Conservation (phyloP, 1,140 invertebrate genomes). For the Penaeus vannamei region DNA sequence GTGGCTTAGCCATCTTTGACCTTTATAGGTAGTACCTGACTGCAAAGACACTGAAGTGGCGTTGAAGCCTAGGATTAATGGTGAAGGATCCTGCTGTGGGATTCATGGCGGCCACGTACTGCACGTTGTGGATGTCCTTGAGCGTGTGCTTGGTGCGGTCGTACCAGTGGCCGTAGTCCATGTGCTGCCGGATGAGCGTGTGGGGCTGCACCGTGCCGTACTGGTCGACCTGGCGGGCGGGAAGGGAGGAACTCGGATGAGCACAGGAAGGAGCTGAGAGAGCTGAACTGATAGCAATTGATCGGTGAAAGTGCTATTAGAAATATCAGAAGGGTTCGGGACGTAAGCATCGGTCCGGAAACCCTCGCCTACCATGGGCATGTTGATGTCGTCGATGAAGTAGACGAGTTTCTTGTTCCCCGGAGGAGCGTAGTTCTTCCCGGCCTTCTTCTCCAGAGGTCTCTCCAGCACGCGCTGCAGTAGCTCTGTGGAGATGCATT, state of each 20-base stretch:
- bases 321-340: too few species aligned
- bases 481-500: slow-evolving; percentile 79
- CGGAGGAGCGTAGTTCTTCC: slow-evolving; percentile 94
- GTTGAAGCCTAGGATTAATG: slow-evolving; percentile 92
- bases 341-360: too few species aligned
- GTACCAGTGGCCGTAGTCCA: slow-evolving; percentile 95
- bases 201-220: slow-evolving; percentile 97
- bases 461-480: slow-evolving; percentile 95
- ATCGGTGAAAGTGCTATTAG: too few species aligned
- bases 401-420: slow-evolving; percentile 95
- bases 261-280: too few species aligned
- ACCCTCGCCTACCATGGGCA: slow-evolving; percentile 85
- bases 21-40: slow-evolving; percentile 78
- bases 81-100: slow-evolving; percentile 97
- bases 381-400: slow-evolving; percentile 98
- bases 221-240: slow-evolving; percentile 80
- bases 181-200: slow-evolving; percentile 93
- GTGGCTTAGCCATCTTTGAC: too few species aligned
- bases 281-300: too few species aligned
- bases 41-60: slow-evolving; percentile 95
- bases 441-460: slow-evolving; percentile 97
- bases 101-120: slow-evolving; percentile 98
- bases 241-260: too few species aligned
- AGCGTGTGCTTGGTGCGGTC: slow-evolving; percentile 88
- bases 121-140: slow-evolving; percentile 97